Base-by-base conservation (phyloP, 2,888 invertebrate genomes). In the Lissocephala sabroskyi region DNA sequence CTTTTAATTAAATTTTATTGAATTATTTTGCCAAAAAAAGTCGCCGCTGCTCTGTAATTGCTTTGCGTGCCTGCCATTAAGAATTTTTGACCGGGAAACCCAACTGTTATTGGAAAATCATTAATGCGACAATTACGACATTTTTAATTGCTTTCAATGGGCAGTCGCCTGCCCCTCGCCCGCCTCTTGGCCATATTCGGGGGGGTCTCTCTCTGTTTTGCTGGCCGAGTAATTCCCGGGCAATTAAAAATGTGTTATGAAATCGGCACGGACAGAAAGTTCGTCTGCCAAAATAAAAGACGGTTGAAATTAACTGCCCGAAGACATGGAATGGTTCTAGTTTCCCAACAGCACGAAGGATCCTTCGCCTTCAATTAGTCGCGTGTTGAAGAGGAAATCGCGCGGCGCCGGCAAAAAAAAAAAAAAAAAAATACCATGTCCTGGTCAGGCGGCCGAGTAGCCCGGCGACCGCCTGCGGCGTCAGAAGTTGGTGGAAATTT, bases 111-210 rank as follows among this genome's bases (percentile, higher is more conserved):
- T 79, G 74, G 77, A 77, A 77, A 73, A 62, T 74, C 71, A 73
- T 73, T 73, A 73, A 73, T 53, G 71, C 74, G 74, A 68, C 77
- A 73, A 73, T 73, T 79, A 73, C 71, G 77, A 77, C 74, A 65
- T 49, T 73, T 73, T 73, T 73, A 73, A 73, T 73, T 73, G 79
- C 74, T 74, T 74, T 74, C 57, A 62, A 68, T 62, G 17, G 1
- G 57, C 53, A 53, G 45, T 65, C 44, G 65, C n/a, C 16, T n/a
- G n/a, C n/a, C n/a, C n/a, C n/a, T n/a, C n/a, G n/a, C n/a, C n/a
- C n/a, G 13, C 35, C 48, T 52, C 61, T 48, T 52, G 56, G 66
- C 18, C 61, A 45, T 45, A 58, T 62, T 57, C n/a, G n/a, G n/a
- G n/a, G n/a, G n/a, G n/a, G n/a, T n/a, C n/a, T n/a, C n/a, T n/a